These are phyloP conservation scores for Rhyacichthys aspro DNA, from an alignment of 2,797 vertebrate genomes.

Conservation along the genomic window DNA sequence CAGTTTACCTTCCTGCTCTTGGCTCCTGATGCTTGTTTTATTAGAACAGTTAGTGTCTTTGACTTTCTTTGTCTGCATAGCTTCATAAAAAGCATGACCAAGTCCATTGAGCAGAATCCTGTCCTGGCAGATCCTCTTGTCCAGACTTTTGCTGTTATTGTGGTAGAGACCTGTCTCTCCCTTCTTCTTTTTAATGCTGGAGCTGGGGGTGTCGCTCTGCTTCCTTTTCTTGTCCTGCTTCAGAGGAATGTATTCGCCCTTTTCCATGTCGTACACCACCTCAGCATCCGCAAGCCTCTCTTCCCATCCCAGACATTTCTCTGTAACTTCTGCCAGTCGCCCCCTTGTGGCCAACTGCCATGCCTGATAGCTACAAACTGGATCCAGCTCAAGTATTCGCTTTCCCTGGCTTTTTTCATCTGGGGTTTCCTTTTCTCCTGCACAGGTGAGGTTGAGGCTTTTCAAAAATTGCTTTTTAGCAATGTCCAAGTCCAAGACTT, in stretches of 20 bases:
- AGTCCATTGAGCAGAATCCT: slow-evolving; percentile 72
- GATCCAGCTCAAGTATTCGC: slow-evolving; percentile 92
- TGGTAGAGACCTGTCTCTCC: slow-evolving; percentile 39
- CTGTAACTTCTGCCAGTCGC: slow-evolving; percentile 87
- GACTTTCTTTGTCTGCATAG: slow-evolving; percentile 65
- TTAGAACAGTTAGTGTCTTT: slow-evolving; percentile 48
- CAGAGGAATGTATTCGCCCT: slow-evolving; percentile 87
- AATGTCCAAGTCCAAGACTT: slow-evolving; percentile 43
- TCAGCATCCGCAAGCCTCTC: slow-evolving; percentile 88
- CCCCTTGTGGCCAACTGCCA: slow-evolving; percentile 96
- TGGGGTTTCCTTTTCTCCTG: slow-evolving; percentile 54
- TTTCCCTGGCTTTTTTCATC: slow-evolving; percentile 68
- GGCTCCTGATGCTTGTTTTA: slow-evolving; percentile 55
- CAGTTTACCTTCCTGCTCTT: slow-evolving; percentile 62
- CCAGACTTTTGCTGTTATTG: slow-evolving; percentile 48
- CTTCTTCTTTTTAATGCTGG: slow-evolving; percentile 80
- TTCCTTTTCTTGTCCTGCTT: slow-evolving; percentile 93
- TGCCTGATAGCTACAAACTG: slow-evolving; percentile 95
- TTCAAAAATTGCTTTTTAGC: slow-evolving; percentile 85
- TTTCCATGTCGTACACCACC: slow-evolving; percentile 87
- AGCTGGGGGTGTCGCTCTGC: slow-evolving; percentile 75
- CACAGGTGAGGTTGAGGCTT: slow-evolving; percentile 84
- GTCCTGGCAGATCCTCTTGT: slow-evolving; percentile 59
- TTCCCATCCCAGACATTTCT: slow-evolving; percentile 91
- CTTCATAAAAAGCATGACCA: slow-evolving; percentile 74